Conservation (phyloP, 2,888 invertebrate species). For the Myopa tessellatipennis region DNA sequence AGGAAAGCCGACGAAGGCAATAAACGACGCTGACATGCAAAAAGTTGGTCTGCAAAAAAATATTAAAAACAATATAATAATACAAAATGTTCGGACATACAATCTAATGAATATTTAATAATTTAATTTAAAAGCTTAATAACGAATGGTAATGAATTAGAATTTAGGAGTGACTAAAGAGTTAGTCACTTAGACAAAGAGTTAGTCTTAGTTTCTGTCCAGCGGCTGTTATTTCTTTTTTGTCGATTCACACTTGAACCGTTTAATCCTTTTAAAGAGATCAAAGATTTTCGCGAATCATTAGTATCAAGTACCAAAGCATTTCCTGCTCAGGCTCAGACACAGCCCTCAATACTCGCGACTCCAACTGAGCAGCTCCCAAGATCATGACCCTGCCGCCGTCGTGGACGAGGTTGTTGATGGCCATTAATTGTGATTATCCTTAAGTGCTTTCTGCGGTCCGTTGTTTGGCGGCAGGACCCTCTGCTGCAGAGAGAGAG, state of each 20-base stretch:
- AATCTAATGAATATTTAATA: not conserved
- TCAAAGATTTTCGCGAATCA: too few species aligned
- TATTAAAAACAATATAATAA: not conserved
- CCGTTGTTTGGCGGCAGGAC: conserved; percentile 3
- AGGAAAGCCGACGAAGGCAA: too few species aligned
- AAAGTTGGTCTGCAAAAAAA: not conserved
- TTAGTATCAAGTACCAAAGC: not conserved
- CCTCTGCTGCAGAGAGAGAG: not conserved
- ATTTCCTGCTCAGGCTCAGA: not conserved
- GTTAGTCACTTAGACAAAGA: too few species aligned
- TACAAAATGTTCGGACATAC: not conserved
- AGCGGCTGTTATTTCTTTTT: not conserved
- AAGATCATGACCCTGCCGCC: not conserved
- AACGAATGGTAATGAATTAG: too few species aligned
- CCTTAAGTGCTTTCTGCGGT: conserved; percentile 39
- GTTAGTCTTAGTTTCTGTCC: too few species aligned
- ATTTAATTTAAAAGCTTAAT: not conserved
- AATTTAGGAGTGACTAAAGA: too few species aligned
- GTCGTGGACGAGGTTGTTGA: conserved; percentile 5
- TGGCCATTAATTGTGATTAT: conserved; percentile 38
- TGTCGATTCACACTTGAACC: too few species aligned
- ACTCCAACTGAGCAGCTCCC: not conserved
- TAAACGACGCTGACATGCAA: too few species aligned
- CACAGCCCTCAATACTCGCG: not conserved
- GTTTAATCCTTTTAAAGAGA: too few species aligned